Evolutionary conservation across 2,113 vertebrate genomes (phyloP).

Genomic region (Sceloporus tristichus): DNA sequence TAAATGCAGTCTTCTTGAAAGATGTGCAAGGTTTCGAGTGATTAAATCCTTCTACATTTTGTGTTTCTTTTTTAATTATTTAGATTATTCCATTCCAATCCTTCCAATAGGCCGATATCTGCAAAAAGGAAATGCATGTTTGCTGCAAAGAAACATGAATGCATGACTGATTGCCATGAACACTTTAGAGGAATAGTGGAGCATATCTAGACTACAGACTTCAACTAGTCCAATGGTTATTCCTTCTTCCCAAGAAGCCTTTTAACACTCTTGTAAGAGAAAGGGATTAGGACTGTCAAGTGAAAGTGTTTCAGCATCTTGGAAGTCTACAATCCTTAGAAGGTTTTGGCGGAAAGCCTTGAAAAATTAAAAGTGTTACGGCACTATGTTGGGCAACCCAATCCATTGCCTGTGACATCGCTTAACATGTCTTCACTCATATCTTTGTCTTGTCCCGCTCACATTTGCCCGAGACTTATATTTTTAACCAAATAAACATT

Average conservation of each 20-base stretch:
- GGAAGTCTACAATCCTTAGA: not conserved
- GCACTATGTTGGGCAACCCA: not conserved
- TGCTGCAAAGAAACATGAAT: not conserved
- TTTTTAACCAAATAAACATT: not conserved
- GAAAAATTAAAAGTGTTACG: not conserved
- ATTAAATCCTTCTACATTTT: not conserved
- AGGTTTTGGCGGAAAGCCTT: not conserved
- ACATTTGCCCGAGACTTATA: not conserved
- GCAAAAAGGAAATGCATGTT: not conserved
- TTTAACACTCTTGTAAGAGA: not conserved
- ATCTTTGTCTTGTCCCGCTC: not conserved
- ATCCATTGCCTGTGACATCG: not conserved
- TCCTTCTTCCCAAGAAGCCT: not conserved
- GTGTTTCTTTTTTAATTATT: too few relatives aligned
- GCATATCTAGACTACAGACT: not conserved
- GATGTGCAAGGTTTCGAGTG: not conserved
- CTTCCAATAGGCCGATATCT: not conserved
- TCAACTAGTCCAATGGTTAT: not conserved
- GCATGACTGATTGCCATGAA: not conserved
- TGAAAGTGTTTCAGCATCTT: not conserved
- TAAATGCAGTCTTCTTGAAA: not conserved
- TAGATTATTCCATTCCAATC: too few relatives aligned
- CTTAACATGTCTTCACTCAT: not conserved
- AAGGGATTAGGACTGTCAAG: not conserved
- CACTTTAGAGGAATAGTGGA: not conserved